A percentile compares a stretch with the other conserved stretches of the same genome.
Conservation (phyloP, 2,888 invertebrate genomes). For the Lathronympha strigana region DNA sequence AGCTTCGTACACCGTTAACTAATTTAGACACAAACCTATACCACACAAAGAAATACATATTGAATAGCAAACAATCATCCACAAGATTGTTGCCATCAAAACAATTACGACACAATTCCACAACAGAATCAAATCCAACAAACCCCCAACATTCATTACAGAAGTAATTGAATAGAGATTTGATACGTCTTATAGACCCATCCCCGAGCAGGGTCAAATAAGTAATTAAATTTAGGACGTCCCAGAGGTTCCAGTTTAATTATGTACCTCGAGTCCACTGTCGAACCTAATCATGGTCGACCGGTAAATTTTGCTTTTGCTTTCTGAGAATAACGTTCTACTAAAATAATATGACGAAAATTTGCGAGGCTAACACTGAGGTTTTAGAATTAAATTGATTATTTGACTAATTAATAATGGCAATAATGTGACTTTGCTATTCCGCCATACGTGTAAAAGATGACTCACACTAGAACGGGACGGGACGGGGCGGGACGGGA, state of each 20-base stretch:
- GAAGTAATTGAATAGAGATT: constrained; percentile 65
- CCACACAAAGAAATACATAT: too few relatives aligned
- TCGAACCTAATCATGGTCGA: constrained; percentile 43
- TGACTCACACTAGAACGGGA: too few relatives aligned
- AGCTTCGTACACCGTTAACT: too few relatives aligned
- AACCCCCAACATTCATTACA: constrained; percentile 51
- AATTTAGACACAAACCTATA: too few relatives aligned
- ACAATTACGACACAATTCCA: constrained; percentile 22
- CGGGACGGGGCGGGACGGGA: too few relatives aligned
- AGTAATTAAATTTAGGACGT: constrained; percentile 65
- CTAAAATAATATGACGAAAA: too few relatives aligned
- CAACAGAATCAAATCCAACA: constrained; percentile 30
- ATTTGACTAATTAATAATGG: too few relatives aligned
- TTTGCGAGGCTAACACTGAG: too few relatives aligned
- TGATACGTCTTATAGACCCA: constrained; percentile 55
- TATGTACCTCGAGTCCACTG: constrained; percentile 54
- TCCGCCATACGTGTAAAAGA: too few relatives aligned
- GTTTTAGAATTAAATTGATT: too few relatives aligned
- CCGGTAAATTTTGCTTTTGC: constrained; percentile 39
- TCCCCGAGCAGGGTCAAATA: constrained; percentile 58
- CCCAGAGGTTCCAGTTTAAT: constrained; percentile 57
- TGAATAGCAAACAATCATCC: too few relatives aligned
- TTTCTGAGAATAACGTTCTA: not conserved
- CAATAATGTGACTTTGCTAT: too few relatives aligned
- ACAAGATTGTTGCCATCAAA: not conserved